These are phyloP conservation scores for Temnothorax nylanderi DNA, from an alignment of 1,140 invertebrate genomes.

Conservation along the genomic window DNA sequence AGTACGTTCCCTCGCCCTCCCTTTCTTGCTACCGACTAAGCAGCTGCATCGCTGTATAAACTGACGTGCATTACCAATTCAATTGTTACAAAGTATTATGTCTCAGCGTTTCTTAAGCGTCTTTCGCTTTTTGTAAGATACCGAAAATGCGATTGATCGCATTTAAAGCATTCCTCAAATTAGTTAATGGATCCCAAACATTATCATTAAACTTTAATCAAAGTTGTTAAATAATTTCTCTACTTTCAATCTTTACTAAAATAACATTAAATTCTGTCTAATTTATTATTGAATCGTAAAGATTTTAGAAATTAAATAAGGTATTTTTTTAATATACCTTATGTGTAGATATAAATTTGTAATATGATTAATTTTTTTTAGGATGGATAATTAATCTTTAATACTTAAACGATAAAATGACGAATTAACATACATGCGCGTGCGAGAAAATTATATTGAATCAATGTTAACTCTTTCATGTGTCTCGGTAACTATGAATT, in stretches of 20 bases:
- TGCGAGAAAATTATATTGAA: too few species aligned
- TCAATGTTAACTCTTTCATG: slow-evolving; percentile 23
- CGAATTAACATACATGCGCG: not conserved
- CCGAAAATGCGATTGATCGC: not conserved
- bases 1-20: not conserved
- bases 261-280: not conserved
- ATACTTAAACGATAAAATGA: not conserved
- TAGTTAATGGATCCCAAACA: not conserved
- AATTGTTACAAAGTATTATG: slow-evolving; percentile 61
- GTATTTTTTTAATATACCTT: not conserved
- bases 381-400: not conserved
- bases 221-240: not conserved
- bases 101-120: slow-evolving; percentile 23
- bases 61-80: slow-evolving; percentile 48
- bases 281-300: not conserved
- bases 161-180: not conserved
- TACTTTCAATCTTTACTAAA: not conserved
- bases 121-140: not conserved
- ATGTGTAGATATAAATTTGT: not conserved
- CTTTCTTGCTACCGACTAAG: slow-evolving; percentile 27
- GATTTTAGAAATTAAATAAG: not conserved
- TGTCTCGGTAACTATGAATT: slow-evolving; percentile 48
- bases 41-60: slow-evolving; percentile 54
- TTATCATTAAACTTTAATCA: not conserved
- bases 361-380: not conserved